Evolutionary conservation across 2,888 invertebrate genomes (phyloP).

Genomic region (Drosophila mercatorum): DNA sequence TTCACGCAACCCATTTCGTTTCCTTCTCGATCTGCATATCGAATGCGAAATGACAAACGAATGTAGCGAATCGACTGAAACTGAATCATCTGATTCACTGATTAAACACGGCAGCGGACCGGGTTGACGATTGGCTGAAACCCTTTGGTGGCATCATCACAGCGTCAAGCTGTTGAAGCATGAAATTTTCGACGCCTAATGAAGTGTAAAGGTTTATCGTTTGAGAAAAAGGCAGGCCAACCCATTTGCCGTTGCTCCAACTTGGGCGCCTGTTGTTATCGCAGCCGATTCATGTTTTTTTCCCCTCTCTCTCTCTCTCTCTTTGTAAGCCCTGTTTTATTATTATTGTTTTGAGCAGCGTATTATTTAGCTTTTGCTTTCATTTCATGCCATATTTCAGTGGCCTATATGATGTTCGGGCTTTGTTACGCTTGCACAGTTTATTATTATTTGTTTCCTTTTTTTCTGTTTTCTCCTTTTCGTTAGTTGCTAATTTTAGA

Average conservation of each 20-base stretch:
- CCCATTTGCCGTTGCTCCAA: conserved; percentile 24
- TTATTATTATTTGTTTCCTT: conserved; percentile 71
- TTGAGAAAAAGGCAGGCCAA: conserved; percentile 59
- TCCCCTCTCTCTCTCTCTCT: background rate
- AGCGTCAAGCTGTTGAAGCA: conserved; percentile 73
- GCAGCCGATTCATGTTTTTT: conserved; percentile 13
- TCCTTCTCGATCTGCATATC: conserved; percentile 51
- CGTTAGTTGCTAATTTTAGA: conserved; percentile 70
- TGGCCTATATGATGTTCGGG: conserved; percentile 58
- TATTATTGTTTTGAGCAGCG: conserved; percentile 68
- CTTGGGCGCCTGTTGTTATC: conserved; percentile 16
- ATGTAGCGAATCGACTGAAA: conserved; percentile 65
- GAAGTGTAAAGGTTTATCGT: conserved; percentile 79
- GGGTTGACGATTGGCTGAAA: conserved; percentile 47
- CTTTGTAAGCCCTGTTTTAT: conserved; percentile 50
- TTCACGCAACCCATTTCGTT: conserved; percentile 1
- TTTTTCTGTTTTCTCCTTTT: conserved; percentile 14
- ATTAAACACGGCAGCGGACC: conserved; percentile 62
- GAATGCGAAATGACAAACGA: conserved; percentile 60
- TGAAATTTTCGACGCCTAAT: conserved; percentile 76
- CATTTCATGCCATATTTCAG: conserved; percentile 62
- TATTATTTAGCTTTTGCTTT: conserved; percentile 68
- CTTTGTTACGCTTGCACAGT: conserved; percentile 66
- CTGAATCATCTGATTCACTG: conserved; percentile 73
- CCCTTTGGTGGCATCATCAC: conserved; percentile 67